Percentiles rank a stretch among this genome's conserved stretches.
Evolutionary conservation across 2,888 invertebrate species (phyloP).

Genomic region (Cordilura impudica): DNA sequence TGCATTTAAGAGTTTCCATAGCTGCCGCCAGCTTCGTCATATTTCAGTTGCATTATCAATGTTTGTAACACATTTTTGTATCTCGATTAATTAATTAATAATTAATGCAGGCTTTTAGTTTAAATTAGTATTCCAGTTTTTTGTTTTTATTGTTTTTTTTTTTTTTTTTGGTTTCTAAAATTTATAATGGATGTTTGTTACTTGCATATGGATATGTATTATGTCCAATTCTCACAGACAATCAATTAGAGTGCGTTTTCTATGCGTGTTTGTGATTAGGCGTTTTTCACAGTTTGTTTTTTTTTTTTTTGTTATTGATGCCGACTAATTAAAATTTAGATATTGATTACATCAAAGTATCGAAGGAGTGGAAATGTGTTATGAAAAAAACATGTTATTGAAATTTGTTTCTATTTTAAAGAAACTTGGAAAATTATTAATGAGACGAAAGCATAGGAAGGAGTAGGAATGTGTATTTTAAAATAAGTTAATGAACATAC

Average conservation of each 20-base stretch:
- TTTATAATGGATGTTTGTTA: not conserved
- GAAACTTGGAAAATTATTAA: not conserved
- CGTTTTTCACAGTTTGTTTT: constrained; percentile 31
- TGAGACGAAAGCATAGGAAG: no score
- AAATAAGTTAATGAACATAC: no score
- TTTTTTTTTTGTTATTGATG: constrained; percentile 15
- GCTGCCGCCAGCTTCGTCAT: not conserved
- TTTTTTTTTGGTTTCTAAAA: no score
- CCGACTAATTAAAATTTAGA: constrained; percentile 45
- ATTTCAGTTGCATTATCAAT: constrained; percentile 9
- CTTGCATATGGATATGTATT: not conserved
- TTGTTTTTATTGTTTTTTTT: no score
- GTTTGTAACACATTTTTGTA: constrained; percentile 28
- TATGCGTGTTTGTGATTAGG: not conserved
- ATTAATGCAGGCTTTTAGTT: constrained; percentile 38
- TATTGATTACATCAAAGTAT: constrained; percentile 27
- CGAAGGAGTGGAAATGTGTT: not conserved
- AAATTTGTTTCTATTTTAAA: not conserved
- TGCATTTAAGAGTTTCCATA: no score
- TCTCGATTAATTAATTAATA: constrained; percentile 53
- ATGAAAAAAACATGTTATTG: not conserved
- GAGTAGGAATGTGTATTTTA: no score
- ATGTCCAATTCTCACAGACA: no score
- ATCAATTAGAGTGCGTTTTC: not conserved
- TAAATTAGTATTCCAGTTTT: not conserved